phyloP scores from a whole-genome alignment of 2,888 invertebrate species.

The Sinodicranocentrus sp. region DNA sequence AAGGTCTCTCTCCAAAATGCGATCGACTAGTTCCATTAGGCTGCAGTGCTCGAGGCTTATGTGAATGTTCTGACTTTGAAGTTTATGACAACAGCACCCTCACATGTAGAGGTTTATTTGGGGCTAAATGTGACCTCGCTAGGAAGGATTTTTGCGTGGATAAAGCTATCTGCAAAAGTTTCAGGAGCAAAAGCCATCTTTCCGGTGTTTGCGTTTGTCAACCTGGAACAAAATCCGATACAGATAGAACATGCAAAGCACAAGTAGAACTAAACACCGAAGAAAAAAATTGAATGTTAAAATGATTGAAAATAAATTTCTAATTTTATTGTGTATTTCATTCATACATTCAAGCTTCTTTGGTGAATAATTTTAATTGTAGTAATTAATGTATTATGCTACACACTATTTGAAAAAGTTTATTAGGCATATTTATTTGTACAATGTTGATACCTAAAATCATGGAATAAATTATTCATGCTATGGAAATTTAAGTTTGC shows the following conservation, averaged over 20 bases:
- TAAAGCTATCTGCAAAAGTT: background rate
- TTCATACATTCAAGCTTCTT: too few species aligned
- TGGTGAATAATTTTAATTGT: too few species aligned
- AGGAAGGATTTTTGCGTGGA: slow-evolving; percentile 15
- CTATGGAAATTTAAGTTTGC: too few species aligned
- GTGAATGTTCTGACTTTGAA: slow-evolving; percentile 34
- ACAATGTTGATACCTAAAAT: too few species aligned
- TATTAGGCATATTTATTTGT: too few species aligned
- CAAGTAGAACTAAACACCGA: too few species aligned
- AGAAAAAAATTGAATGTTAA: too few species aligned
- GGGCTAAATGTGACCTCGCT: slow-evolving; percentile 1
- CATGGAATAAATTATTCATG: too few species aligned
- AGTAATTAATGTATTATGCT: too few species aligned
- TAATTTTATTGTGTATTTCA: too few species aligned
- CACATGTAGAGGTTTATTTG: slow-evolving; percentile 24
- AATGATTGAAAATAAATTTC: too few species aligned
- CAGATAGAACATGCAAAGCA: background rate
- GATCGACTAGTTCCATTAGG: slow-evolving; percentile 11
- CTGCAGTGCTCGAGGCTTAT: slow-evolving; percentile 12
- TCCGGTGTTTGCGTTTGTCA: slow-evolving; percentile 16
- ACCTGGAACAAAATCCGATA: background rate
- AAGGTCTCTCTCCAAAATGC: background rate
- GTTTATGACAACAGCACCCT: slow-evolving; percentile 6
- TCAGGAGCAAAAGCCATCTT: background rate
- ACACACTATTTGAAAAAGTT: too few species aligned